Percentiles rank a stretch among this genome's conserved stretches.
These are phyloP conservation scores for Microchirus variegatus DNA, from an alignment of 2,797 vertebrate genomes.

Conservation along the genomic window DNA sequence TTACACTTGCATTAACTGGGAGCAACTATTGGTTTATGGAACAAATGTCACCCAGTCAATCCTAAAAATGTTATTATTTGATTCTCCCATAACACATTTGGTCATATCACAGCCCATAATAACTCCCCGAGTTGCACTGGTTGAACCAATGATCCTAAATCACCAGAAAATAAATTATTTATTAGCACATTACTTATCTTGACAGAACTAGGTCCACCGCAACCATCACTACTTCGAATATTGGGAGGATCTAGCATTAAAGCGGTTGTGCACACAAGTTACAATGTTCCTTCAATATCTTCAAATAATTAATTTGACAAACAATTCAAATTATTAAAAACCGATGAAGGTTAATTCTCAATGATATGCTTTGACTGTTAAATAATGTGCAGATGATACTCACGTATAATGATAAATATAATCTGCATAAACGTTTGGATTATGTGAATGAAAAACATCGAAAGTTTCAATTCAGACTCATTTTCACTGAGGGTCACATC, in stretches of 20 bases:
- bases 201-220: neutral
- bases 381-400: no score
- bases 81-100: slow-evolving; percentile 17
- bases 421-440: no score
- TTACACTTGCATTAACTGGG: slow-evolving; percentile 59
- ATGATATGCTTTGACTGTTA: no score
- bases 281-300: neutral
- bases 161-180: neutral
- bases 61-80: slow-evolving; percentile 21
- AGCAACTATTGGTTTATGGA: slow-evolving; percentile 47
- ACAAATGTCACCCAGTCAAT: slow-evolving; percentile 13
- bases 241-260: neutral
- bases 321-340: no score
- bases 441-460: no score
- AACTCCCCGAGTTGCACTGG: neutral
- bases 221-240: neutral
- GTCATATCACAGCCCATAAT: slow-evolving; percentile 4
- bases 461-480: no score
- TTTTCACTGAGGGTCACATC: no score
- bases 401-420: no score
- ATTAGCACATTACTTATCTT: neutral
- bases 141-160: slow-evolving; percentile 5
- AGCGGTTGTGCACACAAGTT: neutral
- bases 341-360: no score
- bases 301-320: no score